Percentiles rank a stretch among this genome's conserved stretches.
These are phyloP conservation scores for Limnephilus marmoratus DNA, from an alignment of 2,888 invertebrate genomes.

Conservation along the genomic window DNA sequence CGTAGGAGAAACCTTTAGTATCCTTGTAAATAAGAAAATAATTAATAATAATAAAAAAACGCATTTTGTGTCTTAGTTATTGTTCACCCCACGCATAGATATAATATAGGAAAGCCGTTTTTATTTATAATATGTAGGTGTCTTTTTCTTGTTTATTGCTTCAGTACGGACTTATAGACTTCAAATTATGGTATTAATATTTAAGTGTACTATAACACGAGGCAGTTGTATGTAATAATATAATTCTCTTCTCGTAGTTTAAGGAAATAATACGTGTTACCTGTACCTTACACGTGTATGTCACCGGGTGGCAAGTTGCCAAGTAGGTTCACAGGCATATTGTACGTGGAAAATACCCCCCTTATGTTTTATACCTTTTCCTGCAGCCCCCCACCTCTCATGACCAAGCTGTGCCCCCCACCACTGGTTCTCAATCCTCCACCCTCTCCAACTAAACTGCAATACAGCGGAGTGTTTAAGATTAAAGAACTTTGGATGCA, in stretches of 20 bases:
- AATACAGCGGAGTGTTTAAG: neutral
- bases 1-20: too few relatives aligned
- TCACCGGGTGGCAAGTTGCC: constrained; percentile 32
- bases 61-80: too few relatives aligned
- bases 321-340: neutral
- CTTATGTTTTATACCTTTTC: neutral
- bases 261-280: neutral
- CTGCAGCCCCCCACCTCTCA: neutral
- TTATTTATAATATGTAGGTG: too few relatives aligned
- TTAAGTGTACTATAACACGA: neutral
- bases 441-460: neutral
- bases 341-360: neutral
- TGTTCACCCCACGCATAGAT: too few relatives aligned
- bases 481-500: neutral
- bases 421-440: neutral
- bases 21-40: too few relatives aligned
- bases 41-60: too few relatives aligned
- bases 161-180: neutral
- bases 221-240: neutral
- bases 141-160: neutral
- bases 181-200: neutral
- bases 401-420: neutral
- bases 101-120: too few relatives aligned
- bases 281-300: neutral
- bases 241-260: neutral